Base-by-base conservation (phyloP, 1,140 invertebrate species). In the Teleogryllus occipitalis region DNA sequence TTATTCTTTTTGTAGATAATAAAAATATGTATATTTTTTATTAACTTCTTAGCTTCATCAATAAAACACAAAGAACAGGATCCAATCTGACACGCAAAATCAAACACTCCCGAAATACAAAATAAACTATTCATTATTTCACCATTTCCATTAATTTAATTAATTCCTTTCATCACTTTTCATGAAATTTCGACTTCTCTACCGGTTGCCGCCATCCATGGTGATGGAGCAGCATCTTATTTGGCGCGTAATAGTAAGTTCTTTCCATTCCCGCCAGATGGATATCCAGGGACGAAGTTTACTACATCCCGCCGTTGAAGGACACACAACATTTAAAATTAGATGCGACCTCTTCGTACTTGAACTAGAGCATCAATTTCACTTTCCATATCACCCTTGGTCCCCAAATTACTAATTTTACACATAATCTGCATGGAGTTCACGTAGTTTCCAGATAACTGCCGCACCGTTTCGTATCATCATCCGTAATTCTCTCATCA, bases 271-370 rank as follows among this genome's bases (percentile, higher is more conserved):
- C 80, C 79, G 54, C 80, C 77, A 81, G 80, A 77, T 75, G 79
- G 80, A 78, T 80, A 80, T 81, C 65, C 74, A 81, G 79, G 80
- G 54, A 47, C 78, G 79, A 74, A 76, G 73, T 73, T 49, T 75
- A 80, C 77, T 76, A 49, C 82, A 83, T 82, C 84, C 85, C 85
- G 83, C 82, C 83, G 83, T 83, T 82, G 84, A 85, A 86, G 84
- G 84, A 85, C 84, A 81, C 83, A 85, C 83, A 82, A 81, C 83
- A 82, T 85, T 84, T 82, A 84, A 82, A 83, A 83, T 80, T n/a
- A 39, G n/a, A 80, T 47, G 21, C n/a, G 46, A 48, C 8, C 18
- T 75, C 46, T 49, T 79, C 72, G n/a, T 77, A 21, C 74, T 18
- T 7, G 27, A 21, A 81, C 22, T 76, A 49, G 74, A 47, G 74